Percentiles rank a stretch among this genome's conserved stretches.
Evolutionary conservation across 2,113 vertebrate species (phyloP).

Genomic region (Galeopterus variegatus): DNA sequence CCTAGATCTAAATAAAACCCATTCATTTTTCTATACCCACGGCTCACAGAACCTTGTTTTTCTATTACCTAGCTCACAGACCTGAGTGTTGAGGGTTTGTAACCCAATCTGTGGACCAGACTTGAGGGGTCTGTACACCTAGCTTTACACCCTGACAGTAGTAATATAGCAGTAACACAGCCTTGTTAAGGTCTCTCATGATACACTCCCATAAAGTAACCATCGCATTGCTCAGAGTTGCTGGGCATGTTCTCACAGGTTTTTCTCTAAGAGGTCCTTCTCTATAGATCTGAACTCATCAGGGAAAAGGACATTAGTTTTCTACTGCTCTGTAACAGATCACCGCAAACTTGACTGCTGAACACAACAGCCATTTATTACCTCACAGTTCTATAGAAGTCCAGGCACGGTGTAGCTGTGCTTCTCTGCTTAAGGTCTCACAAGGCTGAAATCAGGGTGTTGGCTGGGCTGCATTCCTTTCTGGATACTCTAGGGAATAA

Average conservation of each 20-base stretch:
- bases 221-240: not conserved
- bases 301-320: conserved; percentile 18
- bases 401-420: not conserved
- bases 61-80: too few species aligned
- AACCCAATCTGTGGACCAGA: too few species aligned
- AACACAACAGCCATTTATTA: conserved; percentile 5
- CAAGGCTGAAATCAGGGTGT: conserved; percentile 15
- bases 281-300: conserved; percentile 26
- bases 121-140: too few species aligned
- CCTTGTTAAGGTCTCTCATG: not conserved
- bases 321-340: conserved; percentile 10
- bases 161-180: not conserved
- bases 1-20: too few species aligned
- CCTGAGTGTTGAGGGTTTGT: too few species aligned
- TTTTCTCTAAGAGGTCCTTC: conserved; percentile 18
- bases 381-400: conserved; percentile 9
- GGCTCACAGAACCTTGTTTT: too few species aligned
- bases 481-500: not conserved
- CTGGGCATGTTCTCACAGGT: not conserved
- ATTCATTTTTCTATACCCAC: too few species aligned
- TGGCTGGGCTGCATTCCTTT: conserved; percentile 34
- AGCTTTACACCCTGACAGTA: not conserved
- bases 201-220: conserved; percentile 10
- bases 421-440: conserved; percentile 31
- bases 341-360: not conserved